A percentile compares a stretch with the other conserved stretches of the same genome.
These are phyloP conservation scores for Neoascia interrupta DNA, from an alignment of 2,888 invertebrate species.

Conservation along the genomic window DNA sequence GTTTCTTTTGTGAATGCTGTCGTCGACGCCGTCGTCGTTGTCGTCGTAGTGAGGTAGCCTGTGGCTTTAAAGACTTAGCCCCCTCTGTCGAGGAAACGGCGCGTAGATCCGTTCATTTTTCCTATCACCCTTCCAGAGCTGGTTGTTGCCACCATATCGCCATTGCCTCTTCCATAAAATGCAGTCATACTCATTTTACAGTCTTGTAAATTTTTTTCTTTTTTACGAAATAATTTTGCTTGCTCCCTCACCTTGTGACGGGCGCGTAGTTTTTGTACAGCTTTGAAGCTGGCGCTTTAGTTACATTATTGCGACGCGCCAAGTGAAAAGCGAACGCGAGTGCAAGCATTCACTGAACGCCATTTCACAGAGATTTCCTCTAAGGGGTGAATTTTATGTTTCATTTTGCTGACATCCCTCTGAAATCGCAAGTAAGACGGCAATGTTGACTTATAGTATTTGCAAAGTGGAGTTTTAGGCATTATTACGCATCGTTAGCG, in stretches of 20 bases:
- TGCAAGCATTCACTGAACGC: slow-evolving; percentile 58
- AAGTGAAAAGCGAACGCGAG: slow-evolving; percentile 50
- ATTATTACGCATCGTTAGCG: slow-evolving; percentile 70
- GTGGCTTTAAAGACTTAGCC: slow-evolving; percentile 65
- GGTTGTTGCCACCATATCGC: slow-evolving; percentile 28
- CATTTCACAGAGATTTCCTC: slow-evolving; percentile 36
- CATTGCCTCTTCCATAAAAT: too few relatives aligned
- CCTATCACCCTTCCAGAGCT: slow-evolving; percentile 56
- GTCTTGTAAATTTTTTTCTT: neutral
- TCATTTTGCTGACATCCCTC: slow-evolving; percentile 41
- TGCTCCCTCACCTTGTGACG: slow-evolving; percentile 57
- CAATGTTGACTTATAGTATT: slow-evolving; percentile 69
- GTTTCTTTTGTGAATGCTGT: slow-evolving; percentile 68
- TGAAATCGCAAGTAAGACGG: slow-evolving; percentile 40
- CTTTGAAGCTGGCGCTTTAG: slow-evolving; percentile 16
- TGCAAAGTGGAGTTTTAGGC: slow-evolving; percentile 66
- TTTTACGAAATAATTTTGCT: slow-evolving; percentile 40
- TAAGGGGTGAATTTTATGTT: slow-evolving; percentile 52
- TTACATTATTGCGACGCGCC: slow-evolving; percentile 51
- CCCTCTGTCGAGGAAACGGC: slow-evolving; percentile 59
- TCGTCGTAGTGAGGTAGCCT: slow-evolving; percentile 68
- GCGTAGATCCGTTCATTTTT: slow-evolving; percentile 69
- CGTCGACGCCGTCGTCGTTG: slow-evolving; percentile 68
- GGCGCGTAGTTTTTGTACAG: slow-evolving; percentile 26
- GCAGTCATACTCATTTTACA: neutral